Evolutionary conservation across 2,113 vertebrate genomes (phyloP).

Genomic region (Carettochelys insculpta): DNA sequence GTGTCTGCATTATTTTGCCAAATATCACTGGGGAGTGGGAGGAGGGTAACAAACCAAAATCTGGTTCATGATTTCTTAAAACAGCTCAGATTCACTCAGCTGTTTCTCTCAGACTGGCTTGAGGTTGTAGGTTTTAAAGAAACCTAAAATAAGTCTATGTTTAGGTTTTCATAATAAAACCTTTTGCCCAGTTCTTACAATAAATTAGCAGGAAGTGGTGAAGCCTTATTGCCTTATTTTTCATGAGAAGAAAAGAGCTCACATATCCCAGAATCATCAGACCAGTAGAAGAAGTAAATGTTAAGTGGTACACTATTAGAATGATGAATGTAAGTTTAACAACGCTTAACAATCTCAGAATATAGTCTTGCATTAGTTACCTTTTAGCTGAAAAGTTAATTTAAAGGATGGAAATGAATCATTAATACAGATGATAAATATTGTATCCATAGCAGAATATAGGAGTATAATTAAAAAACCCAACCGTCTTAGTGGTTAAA

Average conservation of each 20-base stretch:
- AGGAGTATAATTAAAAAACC: slow-evolving; percentile 19
- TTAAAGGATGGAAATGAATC: slow-evolving; percentile 38
- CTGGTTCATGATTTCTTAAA: neutral
- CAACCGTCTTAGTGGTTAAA: neutral
- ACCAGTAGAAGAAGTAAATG: neutral
- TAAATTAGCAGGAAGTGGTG: neutral
- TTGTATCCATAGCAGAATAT: slow-evolving; percentile 8
- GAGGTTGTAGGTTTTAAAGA: neutral
- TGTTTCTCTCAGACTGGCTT: neutral
- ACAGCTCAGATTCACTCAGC: neutral
- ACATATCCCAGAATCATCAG: neutral
- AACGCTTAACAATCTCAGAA: slow-evolving; percentile 8
- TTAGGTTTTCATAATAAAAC: neutral
- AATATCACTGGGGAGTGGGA: neutral
- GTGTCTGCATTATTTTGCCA: neutral
- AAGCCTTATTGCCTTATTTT: neutral
- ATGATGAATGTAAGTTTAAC: neutral
- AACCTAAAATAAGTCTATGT: neutral
- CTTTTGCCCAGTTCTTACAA: neutral
- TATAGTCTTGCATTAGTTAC: slow-evolving; percentile 19
- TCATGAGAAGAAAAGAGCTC: neutral
- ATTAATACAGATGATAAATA: neutral
- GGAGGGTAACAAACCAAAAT: neutral
- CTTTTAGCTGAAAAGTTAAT: slow-evolving; percentile 36
- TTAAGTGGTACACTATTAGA: slow-evolving; percentile 1